Base-by-base conservation (phyloP, 2,797 vertebrate genomes). In the Eulemur rubriventer region DNA sequence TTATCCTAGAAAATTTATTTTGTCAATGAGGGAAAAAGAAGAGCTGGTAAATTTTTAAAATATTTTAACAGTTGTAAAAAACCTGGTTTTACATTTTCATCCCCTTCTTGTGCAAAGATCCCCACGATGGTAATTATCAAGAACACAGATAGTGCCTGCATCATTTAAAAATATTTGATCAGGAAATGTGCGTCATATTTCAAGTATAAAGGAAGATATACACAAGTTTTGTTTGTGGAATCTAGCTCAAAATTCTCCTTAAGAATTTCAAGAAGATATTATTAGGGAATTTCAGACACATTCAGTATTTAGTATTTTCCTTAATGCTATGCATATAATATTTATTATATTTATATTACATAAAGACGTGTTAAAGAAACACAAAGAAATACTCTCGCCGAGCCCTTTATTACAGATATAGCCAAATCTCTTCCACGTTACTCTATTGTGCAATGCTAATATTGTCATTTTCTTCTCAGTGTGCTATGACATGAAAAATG, bases 301-400 rank as follows among this genome's bases (percentile, higher is more conserved):
- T n/a, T 85, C 33, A 30, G 26, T 63, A 84, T 88, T 95, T 63
- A 70, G 48, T 55, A 87, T 87, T 96, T 84, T 91, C 65, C 82
- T 94, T 82, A 87, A 70, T 88, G 18, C 50, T 30, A 24, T 18
- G 7, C 12, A 38, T 86, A 67, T 65, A 55, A n/a, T 35, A 67
- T 57, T 85, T 81, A 26, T 10, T 76, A 26, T 55, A 50, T 30
- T 83, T 83, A 20, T 78, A 70, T 85, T 46, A 88, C 4, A 88
- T 22, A 70, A 69, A 90, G 65, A 52, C 33, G 75, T 6, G 30
- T 69, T 69, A 38, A 88, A 33, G 41, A 87, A 79, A 55, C 14
- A 59, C 20, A 65, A 93, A 83, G 30, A 87, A 67, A 89, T 30
- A 59, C 55, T 73, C 72, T 91, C 20, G 24, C 13, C 16, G 72